Evolutionary conservation across 2,888 invertebrate genomes (phyloP).

Genomic region (Drosophila hamatofila): DNA sequence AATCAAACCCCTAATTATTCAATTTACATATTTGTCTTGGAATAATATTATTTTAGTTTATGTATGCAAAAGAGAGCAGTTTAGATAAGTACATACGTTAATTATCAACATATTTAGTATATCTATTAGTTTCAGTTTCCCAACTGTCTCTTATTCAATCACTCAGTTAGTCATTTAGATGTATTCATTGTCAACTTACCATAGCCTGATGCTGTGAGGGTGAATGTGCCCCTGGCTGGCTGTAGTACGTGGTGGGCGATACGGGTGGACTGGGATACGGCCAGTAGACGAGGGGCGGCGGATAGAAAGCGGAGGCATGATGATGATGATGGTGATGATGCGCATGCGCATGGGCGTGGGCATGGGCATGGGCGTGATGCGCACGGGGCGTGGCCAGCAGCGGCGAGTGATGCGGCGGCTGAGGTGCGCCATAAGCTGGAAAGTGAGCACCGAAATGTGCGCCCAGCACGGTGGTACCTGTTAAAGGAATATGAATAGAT

Average conservation of each 20-base stretch:
- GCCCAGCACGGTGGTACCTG: constrained; percentile 88
- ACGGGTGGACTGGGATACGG: constrained; percentile 97
- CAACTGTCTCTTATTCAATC: background rate
- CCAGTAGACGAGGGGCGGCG: constrained; percentile 94
- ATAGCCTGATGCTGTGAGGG: constrained; percentile 82
- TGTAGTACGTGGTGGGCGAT: constrained; percentile 95
- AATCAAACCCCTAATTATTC: no score
- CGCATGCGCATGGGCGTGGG: constrained; percentile 84
- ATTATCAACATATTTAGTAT: no score
- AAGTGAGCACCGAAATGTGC: constrained; percentile 84
- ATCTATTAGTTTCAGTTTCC: no score
- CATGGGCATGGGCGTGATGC: constrained; percentile 84
- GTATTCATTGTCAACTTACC: constrained; percentile 59
- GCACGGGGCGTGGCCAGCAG: constrained; percentile 83
- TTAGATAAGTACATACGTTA: no score
- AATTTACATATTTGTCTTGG: no score
- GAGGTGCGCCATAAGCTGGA: constrained; percentile 85
- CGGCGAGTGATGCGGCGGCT: constrained; percentile 82
- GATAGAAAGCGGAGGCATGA: constrained; percentile 86
- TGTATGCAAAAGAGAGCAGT: no score
- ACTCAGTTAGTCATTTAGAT: background rate
- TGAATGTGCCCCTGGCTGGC: constrained; percentile 86
- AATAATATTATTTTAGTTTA: no score
- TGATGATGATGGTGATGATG: constrained; percentile 87
- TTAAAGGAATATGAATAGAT: background rate